Evolutionary conservation across 23 tunicate species (phyloP), one percentile per base, ranked within the genome.

Genomic region (Trididemnum clinides): DNA sequence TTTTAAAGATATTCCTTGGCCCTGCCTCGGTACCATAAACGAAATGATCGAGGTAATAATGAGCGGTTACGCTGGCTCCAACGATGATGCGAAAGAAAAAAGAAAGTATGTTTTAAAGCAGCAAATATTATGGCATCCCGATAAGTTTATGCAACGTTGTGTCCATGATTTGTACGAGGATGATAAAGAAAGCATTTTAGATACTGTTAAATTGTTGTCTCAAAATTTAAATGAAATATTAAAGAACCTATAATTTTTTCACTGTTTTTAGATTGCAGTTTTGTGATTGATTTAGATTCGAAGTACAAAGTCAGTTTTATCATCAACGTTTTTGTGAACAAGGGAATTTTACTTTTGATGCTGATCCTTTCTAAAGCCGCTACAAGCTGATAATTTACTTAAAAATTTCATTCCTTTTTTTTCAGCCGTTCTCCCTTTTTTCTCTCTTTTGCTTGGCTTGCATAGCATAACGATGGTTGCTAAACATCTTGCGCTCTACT

Each of bases 1-100:
- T 33, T 96, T 90, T 64, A 64, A 77, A 50, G 97, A 96, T 58
- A 96, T 96, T 34, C 99, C 99, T 0, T 96, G 99, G 99, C 99
- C 99, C 18, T 96, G 99, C 71, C 87, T 39, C 2, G 99, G 99
- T 21, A 89, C 92, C 31, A 74, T 89, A 3, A 77, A 80, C 1
- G 99, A 95, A 58, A 90, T 90, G 99, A 86, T 90, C n/a, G 99
- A 95, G 59, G 99, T 95, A 1, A 85, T 95, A 6, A 69, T 95
- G 87, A 84, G 82, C 1, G 95, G 86, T 3, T 50, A 57, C 28
- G 37, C 50, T 2, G 72, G 78, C 18, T 69, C n/a, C 34, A 64
- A 29, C 1, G 78, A 77, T 39, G 84, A 77, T 26, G 4, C n/a
- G 10, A 76, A 85, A 57, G 82, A 82, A 35, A 33, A 51, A 33